Conservation (phyloP, 2,113 vertebrate species). For the Lycaon pictus region DNA sequence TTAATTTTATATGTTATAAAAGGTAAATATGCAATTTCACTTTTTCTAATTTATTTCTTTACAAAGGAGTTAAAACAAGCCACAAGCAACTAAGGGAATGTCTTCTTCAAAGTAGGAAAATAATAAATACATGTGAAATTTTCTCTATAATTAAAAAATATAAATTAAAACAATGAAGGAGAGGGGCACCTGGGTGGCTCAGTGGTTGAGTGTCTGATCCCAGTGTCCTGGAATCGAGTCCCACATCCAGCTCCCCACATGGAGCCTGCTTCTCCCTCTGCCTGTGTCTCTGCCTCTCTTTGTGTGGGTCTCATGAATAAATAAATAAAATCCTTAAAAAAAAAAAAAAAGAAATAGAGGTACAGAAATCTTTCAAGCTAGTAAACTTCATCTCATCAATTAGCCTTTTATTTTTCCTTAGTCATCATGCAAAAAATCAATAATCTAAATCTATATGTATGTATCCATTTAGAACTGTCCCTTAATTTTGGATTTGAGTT, state of each 20-base stretch:
- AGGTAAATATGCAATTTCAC: neutral
- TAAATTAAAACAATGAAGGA: neutral
- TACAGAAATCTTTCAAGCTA: neutral
- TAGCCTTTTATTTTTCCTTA: neutral
- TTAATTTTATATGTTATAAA: neutral
- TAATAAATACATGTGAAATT: neutral
- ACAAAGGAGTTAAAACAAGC: neutral
- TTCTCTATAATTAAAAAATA: neutral
- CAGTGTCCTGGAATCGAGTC: no score
- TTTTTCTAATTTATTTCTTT: neutral
- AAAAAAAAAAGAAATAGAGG: neutral
- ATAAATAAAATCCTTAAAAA: no score
- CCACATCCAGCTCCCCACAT: no score
- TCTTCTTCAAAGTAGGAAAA: neutral
- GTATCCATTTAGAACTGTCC: neutral
- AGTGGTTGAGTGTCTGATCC: no score
- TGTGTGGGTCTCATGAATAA: no score
- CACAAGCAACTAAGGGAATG: neutral
- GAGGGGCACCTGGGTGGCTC: no score
- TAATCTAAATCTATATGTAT: neutral
- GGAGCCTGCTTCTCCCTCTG: no score
- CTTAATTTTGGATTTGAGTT: neutral
- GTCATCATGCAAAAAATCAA: neutral
- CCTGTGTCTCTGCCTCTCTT: no score
- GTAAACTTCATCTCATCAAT: neutral